A percentile compares a stretch with the other conserved stretches of the same genome.
Evolutionary conservation across 2,888 invertebrate species (phyloP).

Genomic region (Dinocampus coccinellae): DNA sequence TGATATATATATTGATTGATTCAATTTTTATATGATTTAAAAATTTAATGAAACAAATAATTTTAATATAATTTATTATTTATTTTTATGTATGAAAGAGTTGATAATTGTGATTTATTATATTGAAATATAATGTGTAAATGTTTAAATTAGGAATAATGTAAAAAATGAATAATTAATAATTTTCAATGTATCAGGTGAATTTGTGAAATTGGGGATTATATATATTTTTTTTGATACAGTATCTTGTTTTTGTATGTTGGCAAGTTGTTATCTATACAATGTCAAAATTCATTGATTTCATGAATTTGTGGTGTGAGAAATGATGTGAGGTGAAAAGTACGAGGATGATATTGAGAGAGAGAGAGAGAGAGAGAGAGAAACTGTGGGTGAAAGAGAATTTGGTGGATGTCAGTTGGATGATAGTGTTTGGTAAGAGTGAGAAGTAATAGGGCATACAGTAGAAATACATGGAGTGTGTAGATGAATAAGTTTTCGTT

Average conservation of each 20-base stretch:
- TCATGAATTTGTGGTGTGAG: not conserved
- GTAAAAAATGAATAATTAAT: not conserved
- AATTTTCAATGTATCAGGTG: slow-evolving; percentile 5
- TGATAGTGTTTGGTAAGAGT: not conserved
- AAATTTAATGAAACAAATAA: no score
- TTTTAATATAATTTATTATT: no score
- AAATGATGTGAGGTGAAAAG: no score
- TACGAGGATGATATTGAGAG: not conserved
- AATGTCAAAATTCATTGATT: slow-evolving; percentile 35
- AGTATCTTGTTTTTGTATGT: slow-evolving; percentile 26
- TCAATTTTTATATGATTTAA: no score
- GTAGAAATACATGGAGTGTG: not conserved
- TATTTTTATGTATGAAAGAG: no score
- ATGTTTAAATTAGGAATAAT: not conserved
- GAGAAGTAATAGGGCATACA: not conserved
- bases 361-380: not conserved
- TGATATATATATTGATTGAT: no score
- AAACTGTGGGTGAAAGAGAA: not conserved
- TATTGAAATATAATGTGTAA: no score
- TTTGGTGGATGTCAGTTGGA: not conserved
- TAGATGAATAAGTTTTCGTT: slow-evolving; percentile 15
- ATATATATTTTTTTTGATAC: slow-evolving; percentile 12
- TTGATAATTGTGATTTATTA: no score
- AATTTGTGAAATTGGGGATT: slow-evolving; percentile 20
- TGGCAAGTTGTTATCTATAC: slow-evolving; percentile 26